Evolutionary conservation across 2,797 vertebrate species (phyloP).

Genomic region (Australoheros facetus): DNA sequence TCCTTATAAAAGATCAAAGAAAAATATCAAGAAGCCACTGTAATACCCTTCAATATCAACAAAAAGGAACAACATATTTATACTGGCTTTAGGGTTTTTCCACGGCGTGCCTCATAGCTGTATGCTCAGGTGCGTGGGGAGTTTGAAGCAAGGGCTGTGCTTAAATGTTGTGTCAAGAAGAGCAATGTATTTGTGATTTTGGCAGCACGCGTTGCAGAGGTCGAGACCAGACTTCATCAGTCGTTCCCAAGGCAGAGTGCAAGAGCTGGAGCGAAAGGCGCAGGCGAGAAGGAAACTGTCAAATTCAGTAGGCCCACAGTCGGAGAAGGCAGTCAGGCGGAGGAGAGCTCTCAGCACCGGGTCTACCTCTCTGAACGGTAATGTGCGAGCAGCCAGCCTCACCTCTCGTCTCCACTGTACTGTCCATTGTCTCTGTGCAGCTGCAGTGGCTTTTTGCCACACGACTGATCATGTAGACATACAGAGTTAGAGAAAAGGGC

Average conservation of each 20-base stretch:
- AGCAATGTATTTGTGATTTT: constrained; percentile 32
- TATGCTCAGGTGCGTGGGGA: neutral
- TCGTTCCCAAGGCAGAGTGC: constrained; percentile 83
- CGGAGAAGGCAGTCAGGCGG: constrained; percentile 14
- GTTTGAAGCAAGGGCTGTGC: neutral
- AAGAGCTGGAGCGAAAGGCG: constrained; percentile 74
- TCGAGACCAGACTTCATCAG: constrained; percentile 87
- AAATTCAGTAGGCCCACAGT: neutral
- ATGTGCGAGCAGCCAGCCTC: constrained; percentile 27
- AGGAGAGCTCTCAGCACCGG: constrained; percentile 71
- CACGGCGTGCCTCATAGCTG: neutral
- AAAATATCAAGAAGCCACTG: neutral
- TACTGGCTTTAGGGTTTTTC: neutral
- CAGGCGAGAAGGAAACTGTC: constrained; percentile 78
- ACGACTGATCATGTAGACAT: constrained; percentile 29
- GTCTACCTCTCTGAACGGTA: constrained; percentile 84
- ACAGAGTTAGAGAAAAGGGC: constrained; percentile 42
- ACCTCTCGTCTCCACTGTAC: constrained; percentile 22
- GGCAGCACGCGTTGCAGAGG: constrained; percentile 85
- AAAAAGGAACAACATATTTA: constrained; percentile 4
- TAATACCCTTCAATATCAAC: constrained; percentile 1
- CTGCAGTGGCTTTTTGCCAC: constrained; percentile 56
- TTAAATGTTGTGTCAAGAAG: constrained; percentile 27
- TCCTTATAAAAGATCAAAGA: neutral
- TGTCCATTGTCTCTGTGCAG: constrained; percentile 52